phyloP scores from a whole-genome alignment of 2,888 invertebrate genomes.

The Vesta saturnalis region DNA sequence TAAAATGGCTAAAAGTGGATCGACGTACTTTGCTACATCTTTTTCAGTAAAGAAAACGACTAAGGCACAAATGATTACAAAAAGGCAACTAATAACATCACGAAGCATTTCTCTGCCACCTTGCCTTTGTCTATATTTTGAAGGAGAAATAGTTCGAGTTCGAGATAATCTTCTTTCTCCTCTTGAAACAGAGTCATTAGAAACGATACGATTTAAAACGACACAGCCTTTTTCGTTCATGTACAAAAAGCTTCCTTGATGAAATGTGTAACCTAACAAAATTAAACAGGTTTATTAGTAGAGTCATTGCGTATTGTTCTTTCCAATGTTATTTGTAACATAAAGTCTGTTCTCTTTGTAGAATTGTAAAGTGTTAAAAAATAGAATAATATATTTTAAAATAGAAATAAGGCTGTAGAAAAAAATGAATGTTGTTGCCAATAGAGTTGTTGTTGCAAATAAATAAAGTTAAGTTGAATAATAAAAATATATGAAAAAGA shows the following conservation, averaged over 20 bases:
- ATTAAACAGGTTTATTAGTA: no score
- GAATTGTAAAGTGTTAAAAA: no score
- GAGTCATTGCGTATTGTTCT: no score
- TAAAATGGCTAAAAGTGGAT: conserved; percentile 79
- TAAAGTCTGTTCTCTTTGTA: no score
- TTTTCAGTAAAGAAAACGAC: conserved; percentile 69
- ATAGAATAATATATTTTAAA: no score
- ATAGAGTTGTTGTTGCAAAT: no score
- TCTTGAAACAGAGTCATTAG: conserved; percentile 58
- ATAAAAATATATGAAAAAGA: no score
- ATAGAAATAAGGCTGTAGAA: no score
- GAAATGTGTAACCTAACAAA: conserved; percentile 70
- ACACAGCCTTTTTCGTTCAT: conserved; percentile 71
- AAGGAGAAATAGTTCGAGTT: conserved; percentile 53
- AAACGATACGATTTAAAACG: conserved; percentile 67
- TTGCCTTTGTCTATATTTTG: conserved; percentile 64
- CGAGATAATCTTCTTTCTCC: conserved; percentile 64
- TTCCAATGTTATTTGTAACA: no score
- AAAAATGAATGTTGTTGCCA: no score
- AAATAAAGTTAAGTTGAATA: no score
- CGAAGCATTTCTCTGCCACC: conserved; percentile 70
- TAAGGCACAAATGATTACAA: conserved; percentile 76
- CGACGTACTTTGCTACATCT: conserved; percentile 75
- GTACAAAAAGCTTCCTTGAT: conserved; percentile 76
- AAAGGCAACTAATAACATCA: conserved; percentile 74